Conservation (phyloP, 2,888 invertebrate species). For the Amorpha juglandis region DNA sequence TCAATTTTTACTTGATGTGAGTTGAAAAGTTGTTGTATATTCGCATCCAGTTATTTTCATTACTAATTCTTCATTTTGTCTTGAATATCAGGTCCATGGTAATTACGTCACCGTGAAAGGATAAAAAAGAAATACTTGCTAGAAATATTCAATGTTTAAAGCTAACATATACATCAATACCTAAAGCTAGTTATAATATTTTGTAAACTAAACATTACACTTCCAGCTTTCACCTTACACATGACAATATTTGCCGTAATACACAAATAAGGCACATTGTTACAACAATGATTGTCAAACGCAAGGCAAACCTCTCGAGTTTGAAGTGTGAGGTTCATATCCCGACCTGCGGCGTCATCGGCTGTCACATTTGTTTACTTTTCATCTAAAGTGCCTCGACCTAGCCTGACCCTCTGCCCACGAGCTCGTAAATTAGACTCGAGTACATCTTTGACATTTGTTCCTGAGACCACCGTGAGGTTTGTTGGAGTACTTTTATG, state of each 20-base stretch:
- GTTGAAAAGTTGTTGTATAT: too few species aligned
- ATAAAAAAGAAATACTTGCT: too few species aligned
- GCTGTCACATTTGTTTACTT: slow-evolving; percentile 2
- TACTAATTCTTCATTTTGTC: too few species aligned
- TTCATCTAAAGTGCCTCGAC: slow-evolving; percentile 11
- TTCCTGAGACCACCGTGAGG: slow-evolving; percentile 54
- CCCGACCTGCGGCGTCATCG: slow-evolving; percentile 24
- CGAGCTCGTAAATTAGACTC: slow-evolving; percentile 19
- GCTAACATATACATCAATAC: neutral
- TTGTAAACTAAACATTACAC: neutral
- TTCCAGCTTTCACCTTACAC: neutral
- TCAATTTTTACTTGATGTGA: too few species aligned
- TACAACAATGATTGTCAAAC: slow-evolving; percentile 52
- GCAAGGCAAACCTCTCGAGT: slow-evolving; percentile 55
- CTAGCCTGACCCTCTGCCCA: slow-evolving; percentile 20
- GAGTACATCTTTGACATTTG: slow-evolving; percentile 34
- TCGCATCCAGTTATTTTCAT: too few species aligned
- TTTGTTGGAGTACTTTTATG: neutral
- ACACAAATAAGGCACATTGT: slow-evolving; percentile 35
- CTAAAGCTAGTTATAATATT: neutral
- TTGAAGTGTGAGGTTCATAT: slow-evolving; percentile 39
- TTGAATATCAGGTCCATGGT: too few species aligned
- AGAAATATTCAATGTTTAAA: too few species aligned
- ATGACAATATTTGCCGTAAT: slow-evolving; percentile 8
- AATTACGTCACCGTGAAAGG: too few species aligned